Evolutionary conservation across 2,797 vertebrate species (phyloP).

Genomic region (Phrynocephalus guinanensis): DNA sequence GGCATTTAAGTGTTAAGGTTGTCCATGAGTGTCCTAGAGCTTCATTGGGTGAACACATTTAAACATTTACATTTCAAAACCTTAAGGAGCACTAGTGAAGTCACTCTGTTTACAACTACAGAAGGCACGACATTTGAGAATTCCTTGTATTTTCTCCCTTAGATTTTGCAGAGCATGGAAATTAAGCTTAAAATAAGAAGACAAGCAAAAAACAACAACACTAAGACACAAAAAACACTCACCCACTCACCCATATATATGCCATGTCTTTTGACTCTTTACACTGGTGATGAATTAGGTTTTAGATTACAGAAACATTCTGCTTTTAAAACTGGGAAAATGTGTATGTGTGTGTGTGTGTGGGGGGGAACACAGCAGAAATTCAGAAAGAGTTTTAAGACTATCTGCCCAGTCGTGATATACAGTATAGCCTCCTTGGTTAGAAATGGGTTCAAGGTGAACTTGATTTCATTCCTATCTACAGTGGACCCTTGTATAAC

Average conservation of each 20-base stretch:
- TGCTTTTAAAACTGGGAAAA: not conserved
- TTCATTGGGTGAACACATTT: too few species aligned
- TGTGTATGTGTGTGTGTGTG: too few species aligned
- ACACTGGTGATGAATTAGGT: not conserved
- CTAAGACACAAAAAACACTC: not conserved
- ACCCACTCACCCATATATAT: too few species aligned
- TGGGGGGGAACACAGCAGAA: too few species aligned
- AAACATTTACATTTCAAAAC: slow-evolving; percentile 1
- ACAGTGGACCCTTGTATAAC: too few species aligned
- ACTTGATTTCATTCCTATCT: not conserved
- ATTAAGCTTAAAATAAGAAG: not conserved
- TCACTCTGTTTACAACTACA: not conserved
- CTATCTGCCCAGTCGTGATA: not conserved
- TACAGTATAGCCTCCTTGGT: not conserved
- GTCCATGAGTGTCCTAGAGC: too few species aligned
- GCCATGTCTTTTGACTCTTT: not conserved
- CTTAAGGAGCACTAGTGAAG: too few species aligned
- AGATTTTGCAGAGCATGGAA: not conserved
- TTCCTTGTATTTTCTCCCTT: not conserved
- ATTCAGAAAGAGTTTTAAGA: not conserved
- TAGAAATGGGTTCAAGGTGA: not conserved
- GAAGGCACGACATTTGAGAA: not conserved
- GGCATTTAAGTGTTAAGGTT: too few species aligned
- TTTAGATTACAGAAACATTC: not conserved
- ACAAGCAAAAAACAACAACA: not conserved